These are phyloP conservation scores for Rhimphoctona megacephalus DNA, from an alignment of 2,888 invertebrate species.

Conservation along the genomic window DNA sequence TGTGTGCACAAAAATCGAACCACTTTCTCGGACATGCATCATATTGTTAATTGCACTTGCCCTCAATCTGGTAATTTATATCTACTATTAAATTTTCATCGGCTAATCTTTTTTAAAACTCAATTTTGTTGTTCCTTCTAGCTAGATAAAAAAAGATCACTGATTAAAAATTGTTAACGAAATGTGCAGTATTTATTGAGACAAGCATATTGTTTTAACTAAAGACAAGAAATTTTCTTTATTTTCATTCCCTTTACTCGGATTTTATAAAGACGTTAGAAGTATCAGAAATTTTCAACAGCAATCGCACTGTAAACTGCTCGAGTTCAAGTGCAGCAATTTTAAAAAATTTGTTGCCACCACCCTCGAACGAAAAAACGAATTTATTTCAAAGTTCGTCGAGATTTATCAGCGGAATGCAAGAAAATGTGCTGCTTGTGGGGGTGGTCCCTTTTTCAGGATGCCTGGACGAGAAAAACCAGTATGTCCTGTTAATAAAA, in stretches of 20 bases:
- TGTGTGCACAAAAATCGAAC: conserved; percentile 64
- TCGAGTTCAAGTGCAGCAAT: conserved; percentile 86
- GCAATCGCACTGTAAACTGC: conserved; percentile 87
- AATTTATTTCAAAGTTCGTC: conserved; percentile 86
- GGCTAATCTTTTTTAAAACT: not conserved
- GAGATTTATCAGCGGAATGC: conserved; percentile 86
- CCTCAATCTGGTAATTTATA: conserved; percentile 66
- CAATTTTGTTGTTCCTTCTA: not conserved
- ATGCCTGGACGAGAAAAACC: conserved; percentile 63
- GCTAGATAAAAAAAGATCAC: not conserved
- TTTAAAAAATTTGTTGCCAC: conserved; percentile 86
- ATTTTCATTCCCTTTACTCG: not conserved
- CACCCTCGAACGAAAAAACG: conserved; percentile 86
- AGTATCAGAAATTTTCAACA: conserved; percentile 82
- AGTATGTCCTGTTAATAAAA: not conserved
- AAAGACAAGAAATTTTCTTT: not conserved
- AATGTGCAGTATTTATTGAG: not conserved
- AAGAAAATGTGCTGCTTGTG: conserved; percentile 86
- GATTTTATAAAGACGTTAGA: not conserved
- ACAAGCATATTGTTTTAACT: not conserved
- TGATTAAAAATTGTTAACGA: no score
- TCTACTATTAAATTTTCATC: not conserved
- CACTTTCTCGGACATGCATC: conserved; percentile 78
- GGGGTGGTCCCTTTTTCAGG: conserved; percentile 73
- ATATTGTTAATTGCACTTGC: conserved; percentile 73